These are phyloP conservation scores for Ciconia maguari DNA, from an alignment of 2,113 vertebrate genomes.

Conservation along the genomic window DNA sequence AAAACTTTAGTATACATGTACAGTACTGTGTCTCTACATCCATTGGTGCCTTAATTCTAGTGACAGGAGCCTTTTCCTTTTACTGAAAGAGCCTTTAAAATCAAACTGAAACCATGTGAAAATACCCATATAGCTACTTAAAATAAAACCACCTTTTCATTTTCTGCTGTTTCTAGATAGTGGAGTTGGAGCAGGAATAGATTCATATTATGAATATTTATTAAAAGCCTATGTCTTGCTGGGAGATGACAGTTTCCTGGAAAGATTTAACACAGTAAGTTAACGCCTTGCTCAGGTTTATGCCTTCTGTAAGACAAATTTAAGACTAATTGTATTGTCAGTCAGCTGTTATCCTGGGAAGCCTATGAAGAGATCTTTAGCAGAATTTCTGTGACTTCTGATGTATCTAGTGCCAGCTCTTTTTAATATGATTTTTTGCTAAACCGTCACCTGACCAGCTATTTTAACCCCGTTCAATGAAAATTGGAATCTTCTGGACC, in stretches of 20 bases:
- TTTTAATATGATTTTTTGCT: neutral
- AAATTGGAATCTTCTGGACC: neutral
- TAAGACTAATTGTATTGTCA: neutral
- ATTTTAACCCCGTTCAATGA: neutral
- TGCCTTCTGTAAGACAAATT: neutral
- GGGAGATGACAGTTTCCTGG: slow-evolving; percentile 93
- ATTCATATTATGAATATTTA: slow-evolving; percentile 98
- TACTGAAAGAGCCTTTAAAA: neutral
- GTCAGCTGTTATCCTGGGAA: neutral
- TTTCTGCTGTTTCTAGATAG: slow-evolving; percentile 81
- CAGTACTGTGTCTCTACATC: neutral
- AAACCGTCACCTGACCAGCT: neutral
- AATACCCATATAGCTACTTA: neutral
- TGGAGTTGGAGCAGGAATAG: slow-evolving; percentile 96
- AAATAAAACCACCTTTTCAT: neutral
- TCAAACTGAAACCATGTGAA: neutral
- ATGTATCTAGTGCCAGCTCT: neutral
- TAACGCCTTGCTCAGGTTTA: slow-evolving; percentile 14
- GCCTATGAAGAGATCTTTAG: neutral
- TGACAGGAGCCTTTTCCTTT: neutral
- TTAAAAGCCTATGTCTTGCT: slow-evolving; percentile 96
- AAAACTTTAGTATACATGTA: neutral
- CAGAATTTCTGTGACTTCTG: neutral
- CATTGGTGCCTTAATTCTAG: neutral
- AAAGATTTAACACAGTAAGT: slow-evolving; percentile 97